Conservation (phyloP, 2,797 vertebrate species). For the Phyllotis vaccarum region DNA sequence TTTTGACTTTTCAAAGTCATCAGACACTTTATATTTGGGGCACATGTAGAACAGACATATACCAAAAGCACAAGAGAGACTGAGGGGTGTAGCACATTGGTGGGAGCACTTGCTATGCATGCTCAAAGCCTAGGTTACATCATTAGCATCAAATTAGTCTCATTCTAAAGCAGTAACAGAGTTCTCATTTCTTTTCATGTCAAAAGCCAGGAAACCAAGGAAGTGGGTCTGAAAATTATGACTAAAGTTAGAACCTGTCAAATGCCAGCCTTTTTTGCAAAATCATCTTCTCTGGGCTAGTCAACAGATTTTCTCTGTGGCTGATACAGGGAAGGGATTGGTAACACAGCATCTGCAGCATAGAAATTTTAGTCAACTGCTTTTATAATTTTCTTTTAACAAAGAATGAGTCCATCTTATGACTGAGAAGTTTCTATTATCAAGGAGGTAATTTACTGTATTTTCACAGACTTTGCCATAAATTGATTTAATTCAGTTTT, state of each 20-base stretch:
- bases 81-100: not conserved
- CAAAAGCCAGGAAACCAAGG: not conserved
- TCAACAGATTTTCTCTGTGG: not conserved
- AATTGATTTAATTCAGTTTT: constrained; percentile 50
- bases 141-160: not conserved
- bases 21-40: not conserved
- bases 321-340: not conserved
- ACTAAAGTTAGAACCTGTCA: not conserved
- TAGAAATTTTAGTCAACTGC: not conserved
- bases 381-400: constrained; percentile 40
- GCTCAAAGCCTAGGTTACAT: not conserved
- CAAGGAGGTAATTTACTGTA: not conserved
- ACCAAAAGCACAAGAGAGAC: not conserved
- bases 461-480: constrained; percentile 8
- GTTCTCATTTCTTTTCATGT: not conserved
- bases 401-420: constrained; percentile 20
- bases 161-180: not conserved
- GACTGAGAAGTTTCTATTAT: constrained; percentile 51
- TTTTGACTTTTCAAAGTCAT: constrained; percentile 9
- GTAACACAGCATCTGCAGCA: not conserved
- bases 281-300: not conserved
- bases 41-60: not conserved
- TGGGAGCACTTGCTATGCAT: not conserved
- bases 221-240: not conserved
- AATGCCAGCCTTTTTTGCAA: not conserved